phyloP scores from a whole-genome alignment of 2,113 vertebrate species.

The Cephalophus harveyi region DNA sequence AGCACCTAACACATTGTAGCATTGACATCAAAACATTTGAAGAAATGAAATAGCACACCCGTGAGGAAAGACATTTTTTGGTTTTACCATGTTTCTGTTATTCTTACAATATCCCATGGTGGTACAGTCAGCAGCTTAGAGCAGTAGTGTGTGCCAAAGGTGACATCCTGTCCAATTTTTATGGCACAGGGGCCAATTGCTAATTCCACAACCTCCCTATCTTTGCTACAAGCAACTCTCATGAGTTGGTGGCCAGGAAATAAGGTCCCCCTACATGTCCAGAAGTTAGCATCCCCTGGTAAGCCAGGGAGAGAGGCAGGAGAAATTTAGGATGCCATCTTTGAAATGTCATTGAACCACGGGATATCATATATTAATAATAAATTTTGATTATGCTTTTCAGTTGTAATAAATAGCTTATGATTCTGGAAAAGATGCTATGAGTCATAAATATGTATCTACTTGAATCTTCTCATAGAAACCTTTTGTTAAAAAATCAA shows the following conservation, averaged over 20 bases:
- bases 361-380: background rate
- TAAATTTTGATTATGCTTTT: background rate
- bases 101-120: background rate
- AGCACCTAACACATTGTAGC: background rate
- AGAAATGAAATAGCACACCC: background rate
- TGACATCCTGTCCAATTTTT: background rate
- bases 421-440: background rate
- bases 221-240: background rate
- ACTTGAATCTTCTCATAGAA: background rate
- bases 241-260: background rate
- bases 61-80: background rate
- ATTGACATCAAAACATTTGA: background rate
- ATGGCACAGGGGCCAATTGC: background rate
- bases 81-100: background rate
- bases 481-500: background rate
- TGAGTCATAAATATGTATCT: background rate
- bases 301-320: background rate
- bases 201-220: background rate
- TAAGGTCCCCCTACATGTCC: background rate
- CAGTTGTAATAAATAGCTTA: background rate
- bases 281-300: background rate
- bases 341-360: background rate
- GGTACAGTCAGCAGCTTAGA: background rate
- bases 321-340: background rate
- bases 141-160: background rate